A percentile compares a stretch with the other conserved stretches of the same genome.
Evolutionary conservation across 2,797 vertebrate genomes (phyloP).

Genomic region (Vireo griseus): DNA sequence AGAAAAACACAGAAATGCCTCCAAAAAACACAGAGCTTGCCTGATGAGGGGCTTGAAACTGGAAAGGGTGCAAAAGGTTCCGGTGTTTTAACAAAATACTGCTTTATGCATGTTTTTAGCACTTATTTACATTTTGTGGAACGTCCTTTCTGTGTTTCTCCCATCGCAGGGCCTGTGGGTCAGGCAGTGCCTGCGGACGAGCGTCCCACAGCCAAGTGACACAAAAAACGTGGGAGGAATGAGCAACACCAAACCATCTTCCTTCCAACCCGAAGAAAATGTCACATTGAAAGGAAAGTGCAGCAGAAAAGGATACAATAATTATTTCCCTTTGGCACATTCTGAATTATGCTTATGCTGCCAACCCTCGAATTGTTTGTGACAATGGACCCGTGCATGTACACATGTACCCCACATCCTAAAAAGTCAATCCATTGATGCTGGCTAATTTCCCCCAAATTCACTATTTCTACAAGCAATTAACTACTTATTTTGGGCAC

Average conservation of each 20-base stretch:
- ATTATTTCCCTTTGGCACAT: not conserved
- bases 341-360: not conserved
- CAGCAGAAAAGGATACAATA: not conserved
- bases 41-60: not conserved
- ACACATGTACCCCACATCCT: not conserved
- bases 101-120: accelerated
- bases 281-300: not conserved
- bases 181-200: accelerated
- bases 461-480: not conserved
- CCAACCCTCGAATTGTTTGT: not conserved
- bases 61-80: not conserved
- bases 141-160: not conserved
- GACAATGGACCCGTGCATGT: not conserved
- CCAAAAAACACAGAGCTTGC: not conserved
- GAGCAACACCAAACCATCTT: not conserved
- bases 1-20: not conserved
- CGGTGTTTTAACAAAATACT: not conserved
- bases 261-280: not conserved
- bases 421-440: not conserved
- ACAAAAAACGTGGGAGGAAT: accelerated
- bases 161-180: accelerated
- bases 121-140: not conserved
- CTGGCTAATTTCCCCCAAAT: not conserved
- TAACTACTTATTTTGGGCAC: not conserved
- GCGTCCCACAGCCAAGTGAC: accelerated